phyloP scores from a whole-genome alignment of 2,888 invertebrate genomes.

The Minunthozetes semirufus region DNA sequence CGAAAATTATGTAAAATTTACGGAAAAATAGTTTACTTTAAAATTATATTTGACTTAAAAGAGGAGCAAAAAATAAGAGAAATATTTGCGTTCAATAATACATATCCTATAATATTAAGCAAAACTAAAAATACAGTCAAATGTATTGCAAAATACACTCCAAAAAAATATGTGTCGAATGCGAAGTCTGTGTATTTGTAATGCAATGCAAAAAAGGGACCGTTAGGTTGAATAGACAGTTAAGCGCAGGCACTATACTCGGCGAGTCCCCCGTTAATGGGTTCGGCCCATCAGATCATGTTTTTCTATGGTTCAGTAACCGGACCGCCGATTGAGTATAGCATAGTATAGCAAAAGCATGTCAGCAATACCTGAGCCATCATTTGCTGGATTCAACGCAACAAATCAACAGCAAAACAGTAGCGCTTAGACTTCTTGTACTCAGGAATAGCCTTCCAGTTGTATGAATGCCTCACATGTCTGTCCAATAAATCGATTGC shows the following conservation, averaged over 20 bases:
- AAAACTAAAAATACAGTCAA: too few relatives aligned
- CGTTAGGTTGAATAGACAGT: background rate
- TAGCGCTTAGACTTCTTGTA: background rate
- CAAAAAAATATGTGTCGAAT: background rate
- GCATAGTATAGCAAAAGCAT: conserved; percentile 3
- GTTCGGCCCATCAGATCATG: conserved; percentile 28
- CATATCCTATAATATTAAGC: too few relatives aligned
- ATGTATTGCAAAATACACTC: too few relatives aligned
- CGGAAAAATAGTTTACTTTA: too few relatives aligned
- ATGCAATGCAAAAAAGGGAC: background rate
- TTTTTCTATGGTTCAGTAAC: conserved; percentile 26
- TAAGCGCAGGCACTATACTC: background rate
- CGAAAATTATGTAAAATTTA: too few relatives aligned
- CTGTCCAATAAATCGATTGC: too few relatives aligned
- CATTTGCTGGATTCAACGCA: background rate
- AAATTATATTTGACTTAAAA: too few relatives aligned
- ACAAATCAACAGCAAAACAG: conserved; percentile 21
- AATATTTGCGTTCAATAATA: too few relatives aligned
- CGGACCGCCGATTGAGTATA: conserved; percentile 9
- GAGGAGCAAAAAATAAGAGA: too few relatives aligned
- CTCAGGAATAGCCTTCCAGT: too few relatives aligned
- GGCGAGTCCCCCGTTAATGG: conserved; percentile 9
- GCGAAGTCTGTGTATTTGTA: background rate
- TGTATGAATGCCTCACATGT: too few relatives aligned
- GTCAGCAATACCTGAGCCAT: conserved; percentile 12